Conservation (phyloP, 2,797 vertebrate species). For the Myotis findleyi region DNA sequence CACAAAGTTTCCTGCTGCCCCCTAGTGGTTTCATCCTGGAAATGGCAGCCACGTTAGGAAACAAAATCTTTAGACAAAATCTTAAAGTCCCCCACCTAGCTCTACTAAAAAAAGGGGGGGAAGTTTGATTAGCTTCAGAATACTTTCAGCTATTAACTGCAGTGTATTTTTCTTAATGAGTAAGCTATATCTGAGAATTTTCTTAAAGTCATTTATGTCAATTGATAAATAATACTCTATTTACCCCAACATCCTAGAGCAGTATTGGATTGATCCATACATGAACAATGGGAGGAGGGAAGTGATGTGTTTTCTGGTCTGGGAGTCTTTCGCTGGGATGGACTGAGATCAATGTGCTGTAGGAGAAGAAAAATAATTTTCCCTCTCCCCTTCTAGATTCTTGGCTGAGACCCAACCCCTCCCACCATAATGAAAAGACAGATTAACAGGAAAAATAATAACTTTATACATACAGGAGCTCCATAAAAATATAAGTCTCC, state of each 20-base stretch:
- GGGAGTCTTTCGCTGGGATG: neutral
- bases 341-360: neutral
- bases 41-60: too few relatives aligned
- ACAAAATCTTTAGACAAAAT: too few relatives aligned
- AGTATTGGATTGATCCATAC: neutral
- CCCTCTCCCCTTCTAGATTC: neutral
- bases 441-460: neutral
- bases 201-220: constrained; percentile 1
- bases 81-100: neutral
- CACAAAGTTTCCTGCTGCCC: too few relatives aligned
- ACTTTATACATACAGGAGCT: neutral
- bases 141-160: neutral
- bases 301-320: neutral
- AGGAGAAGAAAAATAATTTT: neutral
- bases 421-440: neutral
- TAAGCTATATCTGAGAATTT: neutral
- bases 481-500: neutral
- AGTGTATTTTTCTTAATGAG: neutral
- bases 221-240: neutral
- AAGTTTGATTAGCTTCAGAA: neutral
- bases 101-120: neutral
- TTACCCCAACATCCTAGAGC: neutral
- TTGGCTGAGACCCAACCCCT: neutral
- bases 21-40: too few relatives aligned
- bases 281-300: neutral